A percentile compares a stretch with the other conserved stretches of the same genome.
phyloP scores from a whole-genome alignment of 2,797 vertebrate genomes.

The Poecile montanus region DNA sequence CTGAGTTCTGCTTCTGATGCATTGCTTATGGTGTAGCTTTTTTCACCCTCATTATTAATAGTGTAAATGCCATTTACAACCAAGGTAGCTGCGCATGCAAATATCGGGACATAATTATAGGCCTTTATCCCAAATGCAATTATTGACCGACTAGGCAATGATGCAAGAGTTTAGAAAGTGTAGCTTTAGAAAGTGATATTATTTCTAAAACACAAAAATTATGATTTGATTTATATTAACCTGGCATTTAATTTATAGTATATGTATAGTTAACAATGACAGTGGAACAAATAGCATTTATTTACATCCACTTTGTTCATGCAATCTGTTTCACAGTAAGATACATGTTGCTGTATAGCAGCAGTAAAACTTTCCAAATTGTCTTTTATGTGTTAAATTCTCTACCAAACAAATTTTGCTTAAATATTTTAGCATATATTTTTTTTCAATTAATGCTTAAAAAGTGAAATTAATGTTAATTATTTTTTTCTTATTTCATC shows the following conservation, averaged over 20 bases:
- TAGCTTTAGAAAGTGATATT: background rate
- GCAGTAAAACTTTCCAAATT: background rate
- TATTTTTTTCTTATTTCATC: background rate
- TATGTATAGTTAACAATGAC: background rate
- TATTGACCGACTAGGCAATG: background rate
- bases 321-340: background rate
- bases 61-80: background rate
- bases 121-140: background rate
- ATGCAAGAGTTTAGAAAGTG: background rate
- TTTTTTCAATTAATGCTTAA: background rate
- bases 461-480: background rate
- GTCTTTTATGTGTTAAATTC: background rate
- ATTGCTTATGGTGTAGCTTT: accelerated
- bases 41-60: background rate
- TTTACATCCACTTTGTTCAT: background rate
- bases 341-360: background rate
- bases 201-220: background rate
- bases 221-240: background rate
- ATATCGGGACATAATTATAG: background rate
- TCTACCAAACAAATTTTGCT: background rate
- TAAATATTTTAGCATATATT: background rate
- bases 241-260: background rate
- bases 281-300: accelerated
- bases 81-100: background rate
- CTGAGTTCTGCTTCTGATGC: background rate